Conservation (phyloP, 1,140 invertebrate species). For the Himalopsyche phryganea region DNA sequence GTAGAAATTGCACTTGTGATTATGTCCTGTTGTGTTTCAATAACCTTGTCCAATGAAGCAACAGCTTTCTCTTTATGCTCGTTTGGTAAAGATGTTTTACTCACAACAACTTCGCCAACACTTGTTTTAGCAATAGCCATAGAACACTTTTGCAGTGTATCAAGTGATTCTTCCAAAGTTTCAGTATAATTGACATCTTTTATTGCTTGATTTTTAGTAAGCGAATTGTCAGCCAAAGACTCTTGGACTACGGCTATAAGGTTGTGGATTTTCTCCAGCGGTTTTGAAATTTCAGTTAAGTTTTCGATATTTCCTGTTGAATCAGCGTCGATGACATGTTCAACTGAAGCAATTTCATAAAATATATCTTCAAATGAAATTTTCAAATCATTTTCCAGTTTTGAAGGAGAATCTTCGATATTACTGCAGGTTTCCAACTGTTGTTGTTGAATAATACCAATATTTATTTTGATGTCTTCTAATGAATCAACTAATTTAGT, state of each 20-base stretch:
- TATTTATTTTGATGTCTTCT: conserved; percentile 33
- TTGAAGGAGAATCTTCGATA: conserved; percentile 2
- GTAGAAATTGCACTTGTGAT: conserved; percentile 2
- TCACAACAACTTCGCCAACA: conserved; percentile 11
- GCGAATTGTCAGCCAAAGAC: conserved; percentile 27
- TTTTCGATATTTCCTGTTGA: background rate
- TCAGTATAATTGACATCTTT: conserved; percentile 17
- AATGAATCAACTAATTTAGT: conserved; percentile 33
- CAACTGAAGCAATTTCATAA: conserved; percentile 17
- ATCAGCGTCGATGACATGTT: conserved; percentile 3
- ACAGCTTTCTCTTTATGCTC: conserved; percentile 2
- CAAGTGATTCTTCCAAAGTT: conserved; percentile 31
- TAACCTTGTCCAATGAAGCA: conserved; percentile 17
- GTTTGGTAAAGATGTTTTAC: background rate
- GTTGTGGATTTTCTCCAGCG: conserved; percentile 46
- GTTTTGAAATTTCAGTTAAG: conserved; percentile 37
- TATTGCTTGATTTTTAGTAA: conserved; percentile 20
- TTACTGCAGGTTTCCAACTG: conserved; percentile 30
- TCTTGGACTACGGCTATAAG: conserved; percentile 41
- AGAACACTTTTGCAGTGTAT: conserved; percentile 34
- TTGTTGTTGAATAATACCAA: conserved; percentile 35
- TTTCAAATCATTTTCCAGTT: conserved; percentile 3
- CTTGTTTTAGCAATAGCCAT: conserved; percentile 22
- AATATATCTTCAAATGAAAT: conserved; percentile 20
- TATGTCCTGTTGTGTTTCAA: conserved; percentile 17